Base-by-base conservation (phyloP, 1,140 invertebrate genomes). In the Drosophila punjabiensis region DNA sequence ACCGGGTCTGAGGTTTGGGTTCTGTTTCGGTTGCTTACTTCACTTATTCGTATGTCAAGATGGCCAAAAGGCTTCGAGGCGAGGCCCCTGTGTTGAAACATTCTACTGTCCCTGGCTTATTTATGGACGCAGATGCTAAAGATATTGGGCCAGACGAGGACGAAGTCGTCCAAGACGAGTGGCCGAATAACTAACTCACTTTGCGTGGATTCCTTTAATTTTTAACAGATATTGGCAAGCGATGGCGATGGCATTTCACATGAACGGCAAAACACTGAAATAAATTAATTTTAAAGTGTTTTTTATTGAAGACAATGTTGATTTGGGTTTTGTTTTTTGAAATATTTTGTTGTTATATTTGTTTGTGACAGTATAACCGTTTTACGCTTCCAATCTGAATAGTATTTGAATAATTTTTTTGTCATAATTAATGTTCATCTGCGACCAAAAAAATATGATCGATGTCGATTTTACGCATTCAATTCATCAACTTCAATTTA, bases 101-200 rank as follows among this genome's bases (percentile, higher is more conserved):
- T 85, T 91, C 79, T 88, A 89, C 89, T 92, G 89, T 88, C 89
- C 58, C 79, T 53, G 66, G 76, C 76, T 91, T 89, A 91, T 91
- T 91, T 91, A 91, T 91, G 84, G 89, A 85, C 74, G 55, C 55
- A 86, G 89, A 91, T 91, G 79, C 71, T 86, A 61, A 85, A 92
- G 89, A 91, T 91, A 91, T 86, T 86, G 82, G 76, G 66, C 89
- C 89, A 92, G 89, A 92, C 89, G 76, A 80, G 71, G 67, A 79
- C 77, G 56, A 79, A 70, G 75, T 45, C 68, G 63, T 37, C 24
- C 18, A 53, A 73, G 81, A 83, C 68, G 62, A 58, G 50, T 37
- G 45, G 55, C 48, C 37, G 63, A 55, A 52, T 65, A 47, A 55
- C 16, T 33, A 58, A 69, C 45, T 18, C 32, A 53, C 70, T 77